A percentile compares a stretch with the other conserved stretches of the same genome.
These are phyloP conservation scores for Parapristionchus giblindavisi DNA, from an alignment of 2,888 invertebrate genomes.

Conservation along the genomic window DNA sequence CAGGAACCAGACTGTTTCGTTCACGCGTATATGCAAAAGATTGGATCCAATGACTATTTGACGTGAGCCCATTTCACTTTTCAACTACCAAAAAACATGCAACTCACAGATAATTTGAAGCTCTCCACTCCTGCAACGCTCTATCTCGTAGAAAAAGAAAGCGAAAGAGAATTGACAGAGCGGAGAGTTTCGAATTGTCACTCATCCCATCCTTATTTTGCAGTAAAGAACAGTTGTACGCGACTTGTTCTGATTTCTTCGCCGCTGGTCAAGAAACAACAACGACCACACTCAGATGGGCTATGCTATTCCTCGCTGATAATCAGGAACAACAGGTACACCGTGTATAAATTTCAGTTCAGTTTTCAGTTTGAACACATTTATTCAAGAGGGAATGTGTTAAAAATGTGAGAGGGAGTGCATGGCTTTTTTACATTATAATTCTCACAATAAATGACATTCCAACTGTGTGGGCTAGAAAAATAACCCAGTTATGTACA, in stretches of 20 bases:
- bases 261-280: conserved; percentile 30
- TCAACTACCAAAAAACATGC: background rate
- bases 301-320: background rate
- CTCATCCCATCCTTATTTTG: background rate
- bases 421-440: too few relatives aligned
- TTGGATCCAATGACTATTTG: background rate
- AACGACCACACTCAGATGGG: conserved; percentile 35
- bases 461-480: too few relatives aligned
- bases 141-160: too few relatives aligned
- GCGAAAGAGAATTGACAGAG: too few relatives aligned
- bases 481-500: too few relatives aligned
- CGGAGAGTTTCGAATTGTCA: too few relatives aligned
- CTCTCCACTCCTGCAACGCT: background rate
- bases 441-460: too few relatives aligned
- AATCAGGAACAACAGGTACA: conserved; percentile 22
- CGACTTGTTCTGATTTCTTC: conserved; percentile 21
- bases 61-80: background rate
- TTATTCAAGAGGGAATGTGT: too few relatives aligned
- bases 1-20: conserved; percentile 4
- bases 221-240: conserved; percentile 3
- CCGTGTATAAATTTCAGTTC: background rate
- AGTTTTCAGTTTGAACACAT: background rate
- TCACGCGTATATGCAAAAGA: background rate
- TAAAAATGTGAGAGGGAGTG: too few relatives aligned
- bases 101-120: background rate